phyloP scores from a whole-genome alignment of 2,888 invertebrate genomes.

The Troides oblongomaculatus region DNA sequence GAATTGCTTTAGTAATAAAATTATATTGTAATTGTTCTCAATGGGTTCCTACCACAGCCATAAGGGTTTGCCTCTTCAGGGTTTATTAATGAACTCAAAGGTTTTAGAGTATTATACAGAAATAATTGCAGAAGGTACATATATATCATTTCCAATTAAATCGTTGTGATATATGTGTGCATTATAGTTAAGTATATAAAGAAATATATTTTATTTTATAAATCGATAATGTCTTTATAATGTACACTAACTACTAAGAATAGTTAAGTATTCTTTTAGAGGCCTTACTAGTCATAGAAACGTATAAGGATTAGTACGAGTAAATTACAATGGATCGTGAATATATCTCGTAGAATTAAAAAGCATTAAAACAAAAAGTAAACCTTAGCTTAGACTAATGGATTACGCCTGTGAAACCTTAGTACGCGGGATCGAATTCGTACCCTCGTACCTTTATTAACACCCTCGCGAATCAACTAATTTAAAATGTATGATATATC shows the following conservation, averaged over 20 bases:
- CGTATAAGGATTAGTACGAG: background rate
- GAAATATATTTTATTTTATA: background rate
- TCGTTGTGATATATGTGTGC: no score
- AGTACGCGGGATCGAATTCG: conserved; percentile 22
- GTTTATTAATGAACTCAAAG: background rate
- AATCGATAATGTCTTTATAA: background rate
- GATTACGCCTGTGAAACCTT: conserved; percentile 26
- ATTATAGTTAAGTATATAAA: background rate
- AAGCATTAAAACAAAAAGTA: conserved; percentile 2
- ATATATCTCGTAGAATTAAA: background rate
- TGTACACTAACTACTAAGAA: background rate
- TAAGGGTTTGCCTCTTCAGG: background rate
- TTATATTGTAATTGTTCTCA: no score
- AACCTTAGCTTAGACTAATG: conserved; percentile 14
- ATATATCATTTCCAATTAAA: background rate
- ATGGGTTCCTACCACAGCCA: no score
- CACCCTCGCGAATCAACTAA: conserved; percentile 2
- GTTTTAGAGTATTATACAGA: background rate
- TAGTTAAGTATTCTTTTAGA: background rate
- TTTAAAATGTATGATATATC: background rate
- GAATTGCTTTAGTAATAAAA: background rate
- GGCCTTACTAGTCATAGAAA: background rate
- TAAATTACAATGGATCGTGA: background rate
- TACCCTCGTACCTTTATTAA: conserved; percentile 14
- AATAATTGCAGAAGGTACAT: background rate